Percentiles rank a stretch among this genome's conserved stretches.
These are phyloP conservation scores for Triplophysa bombifrons DNA, from an alignment of 2,797 vertebrate species.

Conservation along the genomic window DNA sequence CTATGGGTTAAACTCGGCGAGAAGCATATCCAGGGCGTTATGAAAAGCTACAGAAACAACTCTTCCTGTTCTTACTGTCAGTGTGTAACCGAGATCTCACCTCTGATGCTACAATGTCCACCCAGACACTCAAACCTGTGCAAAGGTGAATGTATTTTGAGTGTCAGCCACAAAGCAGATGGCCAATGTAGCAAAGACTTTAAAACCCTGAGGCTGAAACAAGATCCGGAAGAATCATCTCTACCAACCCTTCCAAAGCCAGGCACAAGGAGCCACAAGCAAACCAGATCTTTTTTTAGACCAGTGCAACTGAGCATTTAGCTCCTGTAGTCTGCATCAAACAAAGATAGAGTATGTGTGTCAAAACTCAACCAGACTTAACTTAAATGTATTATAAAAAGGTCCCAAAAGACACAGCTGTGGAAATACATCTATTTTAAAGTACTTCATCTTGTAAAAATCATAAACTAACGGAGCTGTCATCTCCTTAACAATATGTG, in stretches of 20 bases:
- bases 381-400: not conserved
- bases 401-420: not conserved
- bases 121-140: not conserved
- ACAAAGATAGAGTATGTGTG: not conserved
- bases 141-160: conserved; percentile 11
- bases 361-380: not conserved
- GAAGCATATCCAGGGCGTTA: not conserved
- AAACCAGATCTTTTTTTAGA: not conserved
- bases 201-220: conserved; percentile 19
- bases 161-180: conserved; percentile 12
- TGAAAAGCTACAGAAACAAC: not conserved
- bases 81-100: not conserved
- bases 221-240: conserved; percentile 25
- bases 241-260: conserved; percentile 15
- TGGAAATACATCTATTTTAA: not conserved
- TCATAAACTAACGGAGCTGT: no score
- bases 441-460: not conserved
- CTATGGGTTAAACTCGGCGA: not conserved
- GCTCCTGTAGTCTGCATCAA: not conserved
- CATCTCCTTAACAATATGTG: no score
- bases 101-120: not conserved
- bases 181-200: not conserved
- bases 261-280: not conserved
- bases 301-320: not conserved
- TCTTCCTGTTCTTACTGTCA: not conserved